These are phyloP conservation scores for Tautogolabrus adspersus DNA, from an alignment of 2,113 vertebrate species.

Conservation along the genomic window DNA sequence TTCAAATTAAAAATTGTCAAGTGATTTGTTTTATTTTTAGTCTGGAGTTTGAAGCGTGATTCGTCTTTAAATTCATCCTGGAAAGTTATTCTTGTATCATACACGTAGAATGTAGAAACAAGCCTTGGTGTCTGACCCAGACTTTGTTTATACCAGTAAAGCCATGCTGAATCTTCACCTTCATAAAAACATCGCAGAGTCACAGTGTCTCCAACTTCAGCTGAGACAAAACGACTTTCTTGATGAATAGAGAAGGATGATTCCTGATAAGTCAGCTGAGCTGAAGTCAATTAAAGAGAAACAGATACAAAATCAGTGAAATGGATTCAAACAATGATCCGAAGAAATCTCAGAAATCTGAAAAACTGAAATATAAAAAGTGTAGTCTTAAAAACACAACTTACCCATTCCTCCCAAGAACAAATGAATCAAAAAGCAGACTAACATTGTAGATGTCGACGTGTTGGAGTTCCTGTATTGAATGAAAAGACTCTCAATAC, in stretches of 20 bases:
- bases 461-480: not conserved
- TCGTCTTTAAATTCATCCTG: slow-evolving; percentile 38
- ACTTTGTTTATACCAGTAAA: slow-evolving; percentile 59
- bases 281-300: not conserved
- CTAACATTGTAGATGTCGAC: not conserved
- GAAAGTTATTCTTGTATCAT: not conserved
- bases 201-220: not conserved
- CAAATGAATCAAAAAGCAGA: slow-evolving; percentile 2
- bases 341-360: not conserved
- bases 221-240: not conserved
- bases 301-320: not conserved
- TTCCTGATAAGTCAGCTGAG: not conserved
- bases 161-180: not conserved
- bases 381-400: not conserved
- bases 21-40: not conserved
- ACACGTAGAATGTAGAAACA: slow-evolving; percentile 20
- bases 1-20: slow-evolving; percentile 29
- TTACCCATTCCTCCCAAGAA: slow-evolving; percentile 4
- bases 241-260: not conserved
- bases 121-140: slow-evolving; percentile 49
- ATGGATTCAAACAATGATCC: no score
- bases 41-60: slow-evolving; percentile 18
- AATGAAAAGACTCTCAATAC: not conserved
- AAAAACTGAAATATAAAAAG: not conserved
- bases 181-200: slow-evolving; percentile 27